Conservation (phyloP, 2,797 vertebrate species). For the Chelmon rostratus region DNA sequence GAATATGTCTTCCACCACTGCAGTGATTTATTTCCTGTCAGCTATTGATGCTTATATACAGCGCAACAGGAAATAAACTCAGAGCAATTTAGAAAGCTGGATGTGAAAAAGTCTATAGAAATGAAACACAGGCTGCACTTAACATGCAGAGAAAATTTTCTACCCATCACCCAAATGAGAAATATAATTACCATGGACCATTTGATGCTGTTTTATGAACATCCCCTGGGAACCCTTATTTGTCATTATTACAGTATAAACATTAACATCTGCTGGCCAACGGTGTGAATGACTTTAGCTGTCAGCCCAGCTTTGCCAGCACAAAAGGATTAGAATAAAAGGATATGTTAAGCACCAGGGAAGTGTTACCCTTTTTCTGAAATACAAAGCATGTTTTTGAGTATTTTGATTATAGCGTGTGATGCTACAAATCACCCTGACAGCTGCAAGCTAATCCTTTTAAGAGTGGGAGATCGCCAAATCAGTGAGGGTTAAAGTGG, state of each 20-base stretch:
- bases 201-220: constrained; percentile 44
- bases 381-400: constrained; percentile 21
- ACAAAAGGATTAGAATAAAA: constrained; percentile 33
- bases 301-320: constrained; percentile 12
- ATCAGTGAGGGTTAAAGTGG: constrained; percentile 16
- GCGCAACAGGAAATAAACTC: constrained; percentile 39
- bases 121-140: neutral
- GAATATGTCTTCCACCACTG: neutral
- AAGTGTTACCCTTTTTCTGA: constrained; percentile 12
- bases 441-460: constrained; percentile 32
- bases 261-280: constrained; percentile 50
- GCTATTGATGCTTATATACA: constrained; percentile 34
- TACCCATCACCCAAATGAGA: constrained; percentile 42
- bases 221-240: constrained; percentile 24
- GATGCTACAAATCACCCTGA: constrained; percentile 52
- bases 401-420: constrained; percentile 23
- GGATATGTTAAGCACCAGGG: neutral
- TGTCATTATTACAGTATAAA: constrained; percentile 37
- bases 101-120: constrained; percentile 15
- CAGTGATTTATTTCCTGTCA: constrained; percentile 40
- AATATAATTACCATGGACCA: constrained; percentile 33
- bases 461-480: constrained; percentile 16
- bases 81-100: constrained; percentile 17
- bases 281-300: constrained; percentile 15
- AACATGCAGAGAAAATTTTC: constrained; percentile 11